Evolutionary conservation across 2,797 vertebrate species (phyloP), one percentile per base, ranked within the genome.

Genomic region (Acipenser oxyrinchus): DNA sequence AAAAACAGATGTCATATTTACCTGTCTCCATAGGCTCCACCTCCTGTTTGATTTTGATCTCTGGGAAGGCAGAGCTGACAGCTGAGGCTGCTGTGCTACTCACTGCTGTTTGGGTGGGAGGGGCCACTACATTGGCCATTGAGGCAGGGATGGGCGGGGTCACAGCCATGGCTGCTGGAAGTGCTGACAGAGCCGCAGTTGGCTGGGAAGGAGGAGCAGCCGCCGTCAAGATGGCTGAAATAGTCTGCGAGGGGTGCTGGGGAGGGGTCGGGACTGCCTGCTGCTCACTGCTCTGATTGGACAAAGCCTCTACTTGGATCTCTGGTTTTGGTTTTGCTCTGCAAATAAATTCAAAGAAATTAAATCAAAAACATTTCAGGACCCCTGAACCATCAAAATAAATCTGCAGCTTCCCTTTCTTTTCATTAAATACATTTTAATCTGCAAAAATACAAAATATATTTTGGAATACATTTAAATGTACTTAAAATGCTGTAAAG

Each of bases 281-380:
- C 80, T 94, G 95, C 69, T 98, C 95, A 0, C 82, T 76, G 1
- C 84, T 92, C 58, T 94, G 94, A 69, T 80, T 86, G 49, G 94
- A 87, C 70, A 93, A 80, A 0, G 93, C 93, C 73, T 98, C 97
- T 73, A 98, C 85, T 6, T 98, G 96, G 60, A 96, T 86, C 77
- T 99, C 97, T 0, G 92, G 81, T 82, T 99, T 99, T 67, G 94
- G 88, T 81, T 99, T 99, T 71, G 93, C 85, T n/a, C 97, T 99
- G 71, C 72, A 5, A 62, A 12, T 61, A 63, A 8, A 68, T 37
- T 37, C 37, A 37, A 37, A 37, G 37, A 37, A 37, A 37, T 37
- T 37, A 37, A 1, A 37, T 37, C 37, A 37, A 37, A 37, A 37
- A 37, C 37, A 37, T 4, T 37, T 37, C 37, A 37, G 37, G 5